Evolutionary conservation across 2,113 vertebrate genomes (phyloP).

Genomic region (Oreocharis arfaki): DNA sequence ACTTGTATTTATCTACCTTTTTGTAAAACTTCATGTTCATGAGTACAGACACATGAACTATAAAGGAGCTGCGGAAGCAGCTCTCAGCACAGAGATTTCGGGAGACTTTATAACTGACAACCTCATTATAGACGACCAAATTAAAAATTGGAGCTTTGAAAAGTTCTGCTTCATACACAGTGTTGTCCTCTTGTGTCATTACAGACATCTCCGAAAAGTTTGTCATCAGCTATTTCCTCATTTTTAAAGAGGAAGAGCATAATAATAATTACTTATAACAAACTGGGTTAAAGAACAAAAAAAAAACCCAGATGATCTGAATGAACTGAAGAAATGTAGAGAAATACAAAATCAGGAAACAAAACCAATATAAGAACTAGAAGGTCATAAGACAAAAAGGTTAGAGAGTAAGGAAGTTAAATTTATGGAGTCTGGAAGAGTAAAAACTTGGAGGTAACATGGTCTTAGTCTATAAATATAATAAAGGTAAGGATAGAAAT

Average conservation of each 20-base stretch:
- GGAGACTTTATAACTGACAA: background rate
- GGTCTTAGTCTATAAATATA: background rate
- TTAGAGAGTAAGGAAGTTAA: background rate
- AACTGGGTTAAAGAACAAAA: background rate
- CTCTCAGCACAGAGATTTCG: background rate
- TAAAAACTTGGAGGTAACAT: background rate
- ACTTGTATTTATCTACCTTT: background rate
- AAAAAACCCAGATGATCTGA: background rate
- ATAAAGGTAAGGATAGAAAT: background rate
- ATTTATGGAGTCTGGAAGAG: background rate
- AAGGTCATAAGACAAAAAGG: background rate
- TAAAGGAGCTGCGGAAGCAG: background rate
- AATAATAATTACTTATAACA: background rate
- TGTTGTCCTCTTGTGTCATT: background rate
- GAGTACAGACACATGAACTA: background rate
- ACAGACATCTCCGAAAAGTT: background rate
- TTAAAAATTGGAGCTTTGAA: background rate
- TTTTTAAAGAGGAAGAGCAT: background rate
- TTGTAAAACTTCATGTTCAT: background rate
- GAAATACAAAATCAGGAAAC: background rate
- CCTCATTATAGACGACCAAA: background rate
- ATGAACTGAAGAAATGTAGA: background rate
- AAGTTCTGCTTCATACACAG: background rate
- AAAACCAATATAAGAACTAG: background rate
- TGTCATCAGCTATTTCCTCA: background rate